A percentile compares a stretch with the other conserved stretches of the same genome.
Evolutionary conservation across 1,140 invertebrate genomes (phyloP).

Genomic region (Theocolax elegans): DNA sequence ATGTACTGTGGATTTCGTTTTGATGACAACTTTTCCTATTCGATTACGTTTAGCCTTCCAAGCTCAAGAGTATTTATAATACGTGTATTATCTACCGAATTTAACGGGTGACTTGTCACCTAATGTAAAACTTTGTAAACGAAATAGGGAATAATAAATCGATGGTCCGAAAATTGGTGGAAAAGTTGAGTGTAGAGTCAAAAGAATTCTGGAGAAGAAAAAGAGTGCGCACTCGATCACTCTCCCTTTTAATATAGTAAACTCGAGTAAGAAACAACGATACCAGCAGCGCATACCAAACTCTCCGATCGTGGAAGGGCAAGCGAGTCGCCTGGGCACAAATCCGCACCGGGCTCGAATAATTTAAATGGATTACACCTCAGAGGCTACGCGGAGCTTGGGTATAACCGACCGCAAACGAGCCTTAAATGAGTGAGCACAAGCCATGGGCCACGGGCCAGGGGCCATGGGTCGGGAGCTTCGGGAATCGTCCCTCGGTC

Average conservation of each 20-base stretch:
- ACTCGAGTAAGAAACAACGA: not conserved
- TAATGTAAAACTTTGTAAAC: not conserved
- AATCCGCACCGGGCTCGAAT: constrained; percentile 46
- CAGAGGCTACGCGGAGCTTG: constrained; percentile 33
- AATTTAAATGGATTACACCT: constrained; percentile 62
- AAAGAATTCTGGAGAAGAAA: too few species aligned
- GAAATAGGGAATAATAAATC: not conserved
- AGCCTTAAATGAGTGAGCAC: constrained; percentile 56
- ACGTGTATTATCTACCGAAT: too few species aligned
- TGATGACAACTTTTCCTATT: too few species aligned
- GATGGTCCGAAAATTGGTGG: not conserved
- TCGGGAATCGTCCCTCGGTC: too few species aligned
- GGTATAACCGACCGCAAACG: constrained; percentile 27
- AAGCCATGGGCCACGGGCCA: not conserved
- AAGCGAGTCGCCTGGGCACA: not conserved
- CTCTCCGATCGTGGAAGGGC: not conserved
- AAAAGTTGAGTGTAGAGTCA: too few species aligned
- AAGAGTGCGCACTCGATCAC: constrained; percentile 11
- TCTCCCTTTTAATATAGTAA: not conserved
- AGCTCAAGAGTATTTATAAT: too few species aligned
- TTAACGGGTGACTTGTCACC: too few species aligned
- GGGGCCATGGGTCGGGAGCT: not conserved
- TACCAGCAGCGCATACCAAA: not conserved
- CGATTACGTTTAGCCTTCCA: too few species aligned
- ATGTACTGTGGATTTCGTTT: too few species aligned